Conservation (phyloP, 2,888 invertebrate genomes). For the Caenorhabditis doughertyi region DNA sequence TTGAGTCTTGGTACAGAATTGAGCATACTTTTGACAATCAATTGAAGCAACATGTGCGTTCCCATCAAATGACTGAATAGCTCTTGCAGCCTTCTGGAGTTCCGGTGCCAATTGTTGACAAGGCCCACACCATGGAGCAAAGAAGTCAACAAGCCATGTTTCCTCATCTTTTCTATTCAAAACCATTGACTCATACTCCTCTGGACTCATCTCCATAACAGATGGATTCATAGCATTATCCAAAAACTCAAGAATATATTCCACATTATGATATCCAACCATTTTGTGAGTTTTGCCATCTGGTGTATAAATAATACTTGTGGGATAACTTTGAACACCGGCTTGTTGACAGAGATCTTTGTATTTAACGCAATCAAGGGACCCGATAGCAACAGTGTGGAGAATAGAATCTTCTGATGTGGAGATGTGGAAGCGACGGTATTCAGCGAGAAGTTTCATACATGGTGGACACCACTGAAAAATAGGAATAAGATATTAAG, state of each 20-base stretch:
- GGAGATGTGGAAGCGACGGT: conserved; percentile 86
- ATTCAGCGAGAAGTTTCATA: conserved; percentile 87
- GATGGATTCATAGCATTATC: conserved; percentile 84
- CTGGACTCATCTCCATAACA: conserved; percentile 86
- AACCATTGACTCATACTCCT: conserved; percentile 85
- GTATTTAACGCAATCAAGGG: conserved; percentile 79
- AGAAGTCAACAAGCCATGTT: conserved; percentile 88
- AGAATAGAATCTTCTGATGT: conserved; percentile 76
- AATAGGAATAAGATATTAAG: background rate
- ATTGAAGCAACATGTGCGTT: conserved; percentile 84
- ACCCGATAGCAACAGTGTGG: conserved; percentile 71
- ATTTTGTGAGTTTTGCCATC: conserved; percentile 70
- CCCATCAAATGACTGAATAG: conserved; percentile 58
- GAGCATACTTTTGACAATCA: conserved; percentile 86
- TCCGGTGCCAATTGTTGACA: conserved; percentile 88
- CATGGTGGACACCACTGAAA: conserved; percentile 89
- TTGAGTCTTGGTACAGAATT: conserved; percentile 86
- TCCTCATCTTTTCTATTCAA: conserved; percentile 85
- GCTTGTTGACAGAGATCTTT: conserved; percentile 74
- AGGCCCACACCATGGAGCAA: conserved; percentile 89
- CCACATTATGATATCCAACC: conserved; percentile 86
- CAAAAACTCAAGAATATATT: conserved; percentile 87
- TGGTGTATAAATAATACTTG: conserved; percentile 86
- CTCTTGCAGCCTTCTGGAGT: conserved; percentile 86
- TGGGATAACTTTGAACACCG: conserved; percentile 86